phyloP scores from a whole-genome alignment of 2,888 invertebrate species.

The Dasypolia templi region DNA sequence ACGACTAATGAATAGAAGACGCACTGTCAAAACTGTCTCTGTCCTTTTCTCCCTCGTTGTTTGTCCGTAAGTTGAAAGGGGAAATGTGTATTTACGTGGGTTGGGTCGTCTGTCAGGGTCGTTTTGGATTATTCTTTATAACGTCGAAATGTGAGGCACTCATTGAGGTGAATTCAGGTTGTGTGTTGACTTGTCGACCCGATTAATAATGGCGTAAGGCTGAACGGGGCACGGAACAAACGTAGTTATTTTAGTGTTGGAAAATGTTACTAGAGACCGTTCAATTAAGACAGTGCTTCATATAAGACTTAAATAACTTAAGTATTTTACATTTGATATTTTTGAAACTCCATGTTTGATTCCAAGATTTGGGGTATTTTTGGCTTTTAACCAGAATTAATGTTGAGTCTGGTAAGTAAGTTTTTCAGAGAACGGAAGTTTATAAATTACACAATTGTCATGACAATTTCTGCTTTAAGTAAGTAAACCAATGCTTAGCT shows the following conservation, averaged over 20 bases:
- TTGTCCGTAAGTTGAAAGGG: slow-evolving; percentile 75
- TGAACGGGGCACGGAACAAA: slow-evolving; percentile 71
- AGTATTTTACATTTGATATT: background rate
- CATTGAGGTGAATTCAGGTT: slow-evolving; percentile 87
- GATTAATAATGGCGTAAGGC: slow-evolving; percentile 82
- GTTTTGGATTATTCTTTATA: slow-evolving; percentile 88
- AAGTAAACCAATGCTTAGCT: background rate
- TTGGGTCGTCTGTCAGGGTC: slow-evolving; percentile 82
- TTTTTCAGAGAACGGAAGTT: background rate
- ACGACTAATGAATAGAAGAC: slow-evolving; percentile 89
- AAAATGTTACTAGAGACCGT: slow-evolving; percentile 18
- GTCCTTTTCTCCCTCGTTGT: slow-evolving; percentile 79
- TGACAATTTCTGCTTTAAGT: background rate
- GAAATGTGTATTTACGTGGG: slow-evolving; percentile 74
- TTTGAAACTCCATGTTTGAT: background rate
- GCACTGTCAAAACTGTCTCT: slow-evolving; percentile 77
- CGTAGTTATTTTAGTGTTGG: slow-evolving; percentile 39
- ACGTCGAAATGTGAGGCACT: slow-evolving; percentile 87
- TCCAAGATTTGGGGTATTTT: background rate
- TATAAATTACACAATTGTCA: background rate
- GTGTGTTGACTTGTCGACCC: slow-evolving; percentile 85
- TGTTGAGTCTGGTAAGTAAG: background rate
- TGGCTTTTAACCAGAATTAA: background rate
- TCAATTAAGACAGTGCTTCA: background rate
- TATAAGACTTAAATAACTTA: background rate